phyloP scores from a whole-genome alignment of 2,888 invertebrate species.

The Chrysotoxum bicinctum region DNA sequence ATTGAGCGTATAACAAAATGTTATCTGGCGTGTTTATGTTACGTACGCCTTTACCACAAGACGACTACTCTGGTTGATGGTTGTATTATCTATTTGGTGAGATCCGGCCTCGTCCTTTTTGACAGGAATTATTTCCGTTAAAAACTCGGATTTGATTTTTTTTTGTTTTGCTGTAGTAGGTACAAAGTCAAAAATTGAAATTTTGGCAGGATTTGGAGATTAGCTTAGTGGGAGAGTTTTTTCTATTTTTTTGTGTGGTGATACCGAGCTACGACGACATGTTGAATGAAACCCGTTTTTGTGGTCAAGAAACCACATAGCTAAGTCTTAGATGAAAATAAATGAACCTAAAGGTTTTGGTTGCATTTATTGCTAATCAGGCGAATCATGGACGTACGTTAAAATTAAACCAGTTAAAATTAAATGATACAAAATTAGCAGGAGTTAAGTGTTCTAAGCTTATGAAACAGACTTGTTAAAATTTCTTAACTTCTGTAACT shows the following conservation, averaged over 20 bases:
- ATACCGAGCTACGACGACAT: background rate
- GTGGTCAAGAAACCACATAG: slow-evolving; percentile 50
- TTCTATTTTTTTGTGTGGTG: background rate
- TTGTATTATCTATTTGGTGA: slow-evolving; percentile 37
- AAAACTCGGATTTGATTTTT: background rate
- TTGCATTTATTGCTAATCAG: no score
- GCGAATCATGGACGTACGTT: no score
- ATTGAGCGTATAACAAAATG: slow-evolving; percentile 50
- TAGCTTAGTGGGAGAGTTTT: slow-evolving; percentile 17
- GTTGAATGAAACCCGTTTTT: slow-evolving; percentile 19
- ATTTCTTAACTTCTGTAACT: no score
- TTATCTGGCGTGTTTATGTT: slow-evolving; percentile 66
- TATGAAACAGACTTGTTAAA: no score
- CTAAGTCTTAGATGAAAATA: slow-evolving; percentile 37
- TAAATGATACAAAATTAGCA: no score
- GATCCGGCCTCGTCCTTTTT: slow-evolving; percentile 2
- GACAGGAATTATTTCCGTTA: slow-evolving; percentile 13
- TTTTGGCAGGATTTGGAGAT: slow-evolving; percentile 48
- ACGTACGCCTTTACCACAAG: slow-evolving; percentile 50
- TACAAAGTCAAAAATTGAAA: slow-evolving; percentile 61
- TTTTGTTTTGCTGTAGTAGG: background rate
- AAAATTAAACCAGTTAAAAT: no score
- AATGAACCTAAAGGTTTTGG: slow-evolving; percentile 9
- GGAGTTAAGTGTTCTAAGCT: no score
- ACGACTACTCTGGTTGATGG: slow-evolving; percentile 52